phyloP scores from a whole-genome alignment of 2,113 vertebrate genomes.

The Mastomys natalensis region DNA sequence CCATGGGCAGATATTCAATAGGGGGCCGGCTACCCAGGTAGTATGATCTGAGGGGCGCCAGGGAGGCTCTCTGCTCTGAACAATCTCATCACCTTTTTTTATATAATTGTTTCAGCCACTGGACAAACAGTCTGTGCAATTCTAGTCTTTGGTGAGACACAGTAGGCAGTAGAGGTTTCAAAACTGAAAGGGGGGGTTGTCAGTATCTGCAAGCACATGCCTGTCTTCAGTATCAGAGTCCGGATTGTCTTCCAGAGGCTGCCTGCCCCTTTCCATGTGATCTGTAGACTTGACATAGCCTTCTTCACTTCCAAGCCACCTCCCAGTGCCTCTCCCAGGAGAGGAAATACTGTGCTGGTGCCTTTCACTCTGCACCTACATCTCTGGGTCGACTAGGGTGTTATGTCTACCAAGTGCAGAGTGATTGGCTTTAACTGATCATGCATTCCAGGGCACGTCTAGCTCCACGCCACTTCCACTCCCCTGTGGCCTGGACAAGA shows the following conservation, averaged over 20 bases:
- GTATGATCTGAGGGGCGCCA: conserved; percentile 73
- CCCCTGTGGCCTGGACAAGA: conserved; percentile 54
- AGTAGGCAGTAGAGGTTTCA: conserved; percentile 63
- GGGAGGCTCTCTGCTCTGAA: conserved; percentile 49
- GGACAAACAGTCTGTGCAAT: conserved; percentile 39
- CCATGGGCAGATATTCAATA: conserved; percentile 63
- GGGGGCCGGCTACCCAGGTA: not conserved
- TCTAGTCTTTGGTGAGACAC: conserved; percentile 57
- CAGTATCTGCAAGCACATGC: conserved; percentile 38
- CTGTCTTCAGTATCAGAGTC: conserved; percentile 63
- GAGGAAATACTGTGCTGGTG: conserved; percentile 56
- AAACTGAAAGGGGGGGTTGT: not conserved
- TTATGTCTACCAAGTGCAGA: conserved; percentile 76
- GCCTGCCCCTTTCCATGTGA: conserved; percentile 26
- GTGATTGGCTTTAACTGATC: conserved; percentile 73
- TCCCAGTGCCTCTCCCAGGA: conserved; percentile 55
- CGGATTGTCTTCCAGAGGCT: conserved; percentile 57
- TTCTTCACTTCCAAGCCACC: conserved; percentile 49
- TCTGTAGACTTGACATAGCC: conserved; percentile 51
- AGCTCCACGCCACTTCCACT: conserved; percentile 20
- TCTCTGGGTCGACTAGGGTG: conserved; percentile 23
- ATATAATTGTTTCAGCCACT: not conserved
- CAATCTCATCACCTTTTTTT: conserved; percentile 23
- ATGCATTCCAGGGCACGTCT: conserved; percentile 67
- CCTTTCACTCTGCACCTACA: conserved; percentile 75